Conservation (phyloP, 2,113 vertebrate species). For the Spea bombifrons region DNA sequence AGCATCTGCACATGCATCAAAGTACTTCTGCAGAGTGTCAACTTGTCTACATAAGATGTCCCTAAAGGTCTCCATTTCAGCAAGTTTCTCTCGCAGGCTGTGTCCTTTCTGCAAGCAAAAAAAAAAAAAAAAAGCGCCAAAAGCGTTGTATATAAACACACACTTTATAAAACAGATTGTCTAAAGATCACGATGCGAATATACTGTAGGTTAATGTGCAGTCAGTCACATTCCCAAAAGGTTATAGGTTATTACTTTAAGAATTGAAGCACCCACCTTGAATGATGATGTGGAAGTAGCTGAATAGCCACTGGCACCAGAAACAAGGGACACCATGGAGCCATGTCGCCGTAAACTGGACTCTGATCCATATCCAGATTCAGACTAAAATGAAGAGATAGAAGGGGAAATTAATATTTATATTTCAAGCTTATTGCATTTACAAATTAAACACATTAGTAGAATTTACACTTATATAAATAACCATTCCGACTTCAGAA, state of each 20-base stretch:
- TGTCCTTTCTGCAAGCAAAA: slow-evolving; percentile 80
- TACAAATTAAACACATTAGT: no score
- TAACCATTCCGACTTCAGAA: no score
- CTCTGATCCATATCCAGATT: slow-evolving; percentile 95
- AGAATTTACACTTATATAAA: no score
- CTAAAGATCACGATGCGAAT: background rate
- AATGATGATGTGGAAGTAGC: slow-evolving; percentile 95
- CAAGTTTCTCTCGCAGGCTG: slow-evolving; percentile 91
- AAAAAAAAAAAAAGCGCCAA: background rate
- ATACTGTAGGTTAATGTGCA: no score
- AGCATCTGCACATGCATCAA: slow-evolving; percentile 82
- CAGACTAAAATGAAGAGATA: slow-evolving; percentile 71
- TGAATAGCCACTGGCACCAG: slow-evolving; percentile 91
- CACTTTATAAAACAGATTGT: background rate
- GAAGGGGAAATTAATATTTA: background rate
- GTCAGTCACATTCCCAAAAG: no score
- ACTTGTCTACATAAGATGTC: slow-evolving; percentile 86
- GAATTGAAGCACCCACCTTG: slow-evolving; percentile 71
- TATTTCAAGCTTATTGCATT: no score
- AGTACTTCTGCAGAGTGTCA: slow-evolving; percentile 78
- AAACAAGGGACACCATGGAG: slow-evolving; percentile 93
- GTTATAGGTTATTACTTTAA: background rate
- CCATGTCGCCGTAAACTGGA: slow-evolving; percentile 90
- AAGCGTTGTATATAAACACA: background rate
- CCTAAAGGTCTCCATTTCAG: slow-evolving; percentile 98